Percentiles rank a stretch among this genome's conserved stretches.
These are phyloP conservation scores for Arvicanthis niloticus DNA, from an alignment of 2,113 vertebrate species.

Conservation along the genomic window DNA sequence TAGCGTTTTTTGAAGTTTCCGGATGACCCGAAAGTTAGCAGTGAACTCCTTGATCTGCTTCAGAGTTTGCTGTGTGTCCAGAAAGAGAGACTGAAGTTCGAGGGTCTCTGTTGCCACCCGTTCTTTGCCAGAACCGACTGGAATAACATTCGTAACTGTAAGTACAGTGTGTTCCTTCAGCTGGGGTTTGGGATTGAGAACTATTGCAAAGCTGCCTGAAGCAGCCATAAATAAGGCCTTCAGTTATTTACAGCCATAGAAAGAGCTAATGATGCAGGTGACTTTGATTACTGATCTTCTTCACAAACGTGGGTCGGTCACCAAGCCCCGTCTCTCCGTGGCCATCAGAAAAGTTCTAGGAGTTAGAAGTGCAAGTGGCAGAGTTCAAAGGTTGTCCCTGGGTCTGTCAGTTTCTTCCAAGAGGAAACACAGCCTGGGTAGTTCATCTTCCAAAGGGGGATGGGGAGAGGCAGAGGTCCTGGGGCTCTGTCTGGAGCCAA, in stretches of 20 bases:
- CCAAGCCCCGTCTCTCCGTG: background rate
- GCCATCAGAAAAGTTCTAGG: background rate
- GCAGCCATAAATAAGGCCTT: background rate
- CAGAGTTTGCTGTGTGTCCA: slow-evolving; percentile 94
- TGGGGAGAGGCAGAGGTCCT: background rate
- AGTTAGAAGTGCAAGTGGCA: background rate
- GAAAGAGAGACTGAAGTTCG: slow-evolving; percentile 92
- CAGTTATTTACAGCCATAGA: slow-evolving; percentile 33
- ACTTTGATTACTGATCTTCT: slow-evolving; percentile 47
- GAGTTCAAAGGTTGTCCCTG: background rate
- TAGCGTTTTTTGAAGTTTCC: slow-evolving; percentile 96
- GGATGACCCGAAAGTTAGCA: slow-evolving; percentile 91
- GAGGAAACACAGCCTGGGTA: background rate
- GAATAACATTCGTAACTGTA: slow-evolving; percentile 93
- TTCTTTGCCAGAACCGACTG: slow-evolving; percentile 95
- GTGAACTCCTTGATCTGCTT: slow-evolving; percentile 93
- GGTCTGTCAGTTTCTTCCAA: slow-evolving; percentile 34
- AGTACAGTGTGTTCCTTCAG: slow-evolving; percentile 79
- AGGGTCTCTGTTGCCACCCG: slow-evolving; percentile 94
- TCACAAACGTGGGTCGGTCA: background rate
- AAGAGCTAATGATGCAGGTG: slow-evolving; percentile 4
- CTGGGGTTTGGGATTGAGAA: background rate
- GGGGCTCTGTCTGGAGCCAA: background rate
- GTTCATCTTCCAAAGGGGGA: slow-evolving; percentile 6
- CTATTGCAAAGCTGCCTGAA: slow-evolving; percentile 13